phyloP scores from a whole-genome alignment of 2,888 invertebrate species.

The Trimorus sp. region DNA sequence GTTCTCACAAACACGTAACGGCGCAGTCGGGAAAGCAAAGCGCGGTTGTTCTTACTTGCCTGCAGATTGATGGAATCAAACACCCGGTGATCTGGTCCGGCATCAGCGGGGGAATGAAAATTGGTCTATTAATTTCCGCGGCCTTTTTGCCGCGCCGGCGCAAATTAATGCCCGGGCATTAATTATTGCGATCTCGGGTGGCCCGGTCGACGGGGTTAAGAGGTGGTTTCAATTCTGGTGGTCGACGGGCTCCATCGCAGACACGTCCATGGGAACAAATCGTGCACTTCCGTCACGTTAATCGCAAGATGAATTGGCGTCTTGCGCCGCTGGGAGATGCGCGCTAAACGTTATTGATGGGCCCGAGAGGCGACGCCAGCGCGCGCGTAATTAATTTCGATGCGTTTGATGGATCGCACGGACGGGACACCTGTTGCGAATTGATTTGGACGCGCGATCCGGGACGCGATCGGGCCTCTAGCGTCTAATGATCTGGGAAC shows the following conservation, averaged over 20 bases:
- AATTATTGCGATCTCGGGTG: slow-evolving; percentile 74
- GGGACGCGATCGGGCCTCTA: background rate
- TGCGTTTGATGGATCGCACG: slow-evolving; percentile 37
- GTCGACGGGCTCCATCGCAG: slow-evolving; percentile 52
- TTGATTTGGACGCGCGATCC: slow-evolving; percentile 22
- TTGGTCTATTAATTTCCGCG: slow-evolving; percentile 80
- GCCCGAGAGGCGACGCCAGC: slow-evolving; percentile 36
- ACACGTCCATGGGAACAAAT: slow-evolving; percentile 62
- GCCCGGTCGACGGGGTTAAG: slow-evolving; percentile 67
- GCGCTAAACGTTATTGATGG: slow-evolving; percentile 63
- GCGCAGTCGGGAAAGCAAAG: slow-evolving; percentile 49
- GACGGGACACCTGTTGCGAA: slow-evolving; percentile 51
- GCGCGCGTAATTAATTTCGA: slow-evolving; percentile 49
- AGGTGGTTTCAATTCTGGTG: slow-evolving; percentile 62
- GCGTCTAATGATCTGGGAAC: too few species aligned
- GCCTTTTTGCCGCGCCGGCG: slow-evolving; percentile 69
- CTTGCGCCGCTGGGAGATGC: slow-evolving; percentile 26
- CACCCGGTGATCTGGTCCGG: slow-evolving; percentile 80
- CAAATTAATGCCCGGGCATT: slow-evolving; percentile 80
- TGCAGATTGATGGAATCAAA: slow-evolving; percentile 80
- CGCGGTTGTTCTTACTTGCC: slow-evolving; percentile 77
- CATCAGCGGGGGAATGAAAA: slow-evolving; percentile 81
- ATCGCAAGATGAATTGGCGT: slow-evolving; percentile 59
- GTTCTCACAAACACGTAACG: slow-evolving; percentile 61
- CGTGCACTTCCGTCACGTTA: slow-evolving; percentile 65